phyloP scores from a whole-genome alignment of 2,113 vertebrate species.

The Struthidea cinerea region DNA sequence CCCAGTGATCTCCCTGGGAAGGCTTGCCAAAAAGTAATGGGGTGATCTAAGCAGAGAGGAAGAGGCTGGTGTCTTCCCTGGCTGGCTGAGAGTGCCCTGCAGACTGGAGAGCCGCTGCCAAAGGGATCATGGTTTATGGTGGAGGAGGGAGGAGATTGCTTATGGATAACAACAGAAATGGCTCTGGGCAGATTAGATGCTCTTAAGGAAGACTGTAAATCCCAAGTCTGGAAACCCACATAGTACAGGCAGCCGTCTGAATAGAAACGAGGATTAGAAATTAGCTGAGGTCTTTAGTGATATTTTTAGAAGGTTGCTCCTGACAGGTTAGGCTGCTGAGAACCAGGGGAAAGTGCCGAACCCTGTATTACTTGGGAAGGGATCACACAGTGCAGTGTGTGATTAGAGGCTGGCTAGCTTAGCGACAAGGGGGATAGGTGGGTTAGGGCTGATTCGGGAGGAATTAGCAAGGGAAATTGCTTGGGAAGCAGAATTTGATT shows the following conservation, averaged over 20 bases:
- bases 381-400: conserved; percentile 40
- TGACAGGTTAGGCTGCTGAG: conserved; percentile 68
- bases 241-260: conserved; percentile 35
- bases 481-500: conserved; percentile 68
- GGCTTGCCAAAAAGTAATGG: fast-evolving
- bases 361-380: conserved; percentile 5
- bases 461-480: conserved; percentile 71
- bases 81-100: not conserved
- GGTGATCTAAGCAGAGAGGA: not conserved
- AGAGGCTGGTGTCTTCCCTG: not conserved
- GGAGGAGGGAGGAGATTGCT: conserved; percentile 35
- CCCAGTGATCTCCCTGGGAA: fast-evolving
- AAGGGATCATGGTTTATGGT: not conserved
- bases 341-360: conserved; percentile 22
- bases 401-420: conserved; percentile 62
- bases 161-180: conserved; percentile 37
- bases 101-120: not conserved
- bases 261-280: conserved; percentile 70
- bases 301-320: conserved; percentile 74
- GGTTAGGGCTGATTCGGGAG: conserved; percentile 32
- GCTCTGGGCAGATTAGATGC: not conserved
- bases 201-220: conserved; percentile 57
- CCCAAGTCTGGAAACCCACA: conserved; percentile 30
- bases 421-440: conserved; percentile 54
- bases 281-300: conserved; percentile 67